Base-by-base conservation (phyloP, 2,113 vertebrate species). In the Miniopterus natalensis region DNA sequence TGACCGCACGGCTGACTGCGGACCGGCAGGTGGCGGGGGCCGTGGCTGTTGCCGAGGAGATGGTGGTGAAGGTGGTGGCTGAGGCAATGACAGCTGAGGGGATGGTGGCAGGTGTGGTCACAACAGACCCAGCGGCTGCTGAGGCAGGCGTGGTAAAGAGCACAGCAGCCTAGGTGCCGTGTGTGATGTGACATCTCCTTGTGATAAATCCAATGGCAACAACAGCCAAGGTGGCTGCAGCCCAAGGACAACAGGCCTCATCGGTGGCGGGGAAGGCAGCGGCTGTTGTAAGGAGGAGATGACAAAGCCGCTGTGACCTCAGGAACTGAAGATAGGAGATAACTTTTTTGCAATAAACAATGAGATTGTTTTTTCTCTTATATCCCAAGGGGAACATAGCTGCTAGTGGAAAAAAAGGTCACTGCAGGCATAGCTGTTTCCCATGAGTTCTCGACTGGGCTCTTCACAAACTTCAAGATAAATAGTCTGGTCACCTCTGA, bases 1-100 rank as follows among this genome's bases (percentile, higher is more conserved):
- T 55, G 85, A 47, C 57, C 15, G 18, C 5, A 3, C 42, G 65
- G 40, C 47, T 51, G 14, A 27, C 1, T 20, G 2, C 4, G 27
- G 53, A 17, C 51, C 68, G 9, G 1, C 2, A 10, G 8, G 4
- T 6, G 49, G 10, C 11, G 6, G 75, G 15, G 31, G 11, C 12
- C 15, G 98, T 99, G 53, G 49, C 49, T 45, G 45, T 59, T 36
- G n/a, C 78, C 13, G 21, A 63, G 57, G 31, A 18, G 9, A 40
- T 1, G 10, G 31, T 18, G 53, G n/a, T 13, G 4, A 65, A 65
- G 53, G 20, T 27, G n/a, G n/a, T 29, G 3, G 14, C 36, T 1
- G 8, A 84, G 47, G 12, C 25, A 31, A 6, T 15, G 59, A 29
- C 40, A 25, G 42, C 15, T 8, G 47, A 20, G 23, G 42, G 78